Evolutionary conservation across 2,113 vertebrate genomes (phyloP), one percentile per base, ranked within the genome.

Genomic region (Entelurus aequoreus): DNA sequence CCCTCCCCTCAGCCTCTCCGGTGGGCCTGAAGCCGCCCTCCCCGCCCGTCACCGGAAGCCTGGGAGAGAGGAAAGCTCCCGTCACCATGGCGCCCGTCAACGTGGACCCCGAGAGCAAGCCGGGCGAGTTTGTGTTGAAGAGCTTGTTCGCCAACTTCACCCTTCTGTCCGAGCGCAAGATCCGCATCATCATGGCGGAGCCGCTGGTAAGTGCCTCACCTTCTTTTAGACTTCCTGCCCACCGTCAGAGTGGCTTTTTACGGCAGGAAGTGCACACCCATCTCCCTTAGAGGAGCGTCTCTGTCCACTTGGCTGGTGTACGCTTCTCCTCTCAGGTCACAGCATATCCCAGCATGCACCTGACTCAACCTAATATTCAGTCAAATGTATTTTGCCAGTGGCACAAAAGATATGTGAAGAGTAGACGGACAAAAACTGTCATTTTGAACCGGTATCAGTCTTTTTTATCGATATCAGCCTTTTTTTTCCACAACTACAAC

Each of bases 101-200:
- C 2, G 91, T 99, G 70, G 97, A 99, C 88, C 97, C 95, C 0
- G 97, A 99, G 88, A 98, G 94, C 75, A 98, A 98, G 76, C 96
- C 97, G 46, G 97, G 97, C 37, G 97, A 99, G 77, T 99, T 95
- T n/a, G 92, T 99, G 80, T 92, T 99, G 60, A 98, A 98, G 79
- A 98, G 97, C 74, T 82, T 99, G 67, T 99, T 99, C 68, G 95
- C 97, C 64, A 98, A 98, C 88, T 99, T 99, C 60, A 98, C 97
- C 52, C 90, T 92, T 49, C 90, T 94, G 78, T 95, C 97, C 0
- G 97, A 99, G 56, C 94, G 97, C 73, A 99, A 99, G 91, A 98
- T 99, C 56, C 95, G 95, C 58, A 96, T 98, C 84, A 95, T 99
- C 80, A 99, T 99, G 97, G 96, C 97, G 8, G 97, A 99, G 51